Evolutionary conservation across 2,113 vertebrate species (phyloP).

Genomic region (Oryzias curvinotus): DNA sequence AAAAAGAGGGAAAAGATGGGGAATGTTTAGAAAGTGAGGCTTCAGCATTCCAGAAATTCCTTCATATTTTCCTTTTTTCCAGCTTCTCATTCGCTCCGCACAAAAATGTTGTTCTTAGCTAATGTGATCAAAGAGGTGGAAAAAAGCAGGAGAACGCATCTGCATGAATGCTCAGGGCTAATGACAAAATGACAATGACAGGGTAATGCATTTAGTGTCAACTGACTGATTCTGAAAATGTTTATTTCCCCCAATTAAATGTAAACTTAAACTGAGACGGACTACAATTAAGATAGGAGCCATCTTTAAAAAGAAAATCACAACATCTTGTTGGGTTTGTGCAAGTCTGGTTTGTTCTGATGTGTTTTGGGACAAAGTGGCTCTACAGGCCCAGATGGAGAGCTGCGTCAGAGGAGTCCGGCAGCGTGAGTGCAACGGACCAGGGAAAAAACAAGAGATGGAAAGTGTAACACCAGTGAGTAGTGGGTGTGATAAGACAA

Average conservation of each 20-base stretch:
- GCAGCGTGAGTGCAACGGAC: slow-evolving; percentile 5
- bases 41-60: slow-evolving; percentile 58
- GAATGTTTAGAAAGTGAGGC: slow-evolving; percentile 8
- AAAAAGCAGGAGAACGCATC: slow-evolving; percentile 25
- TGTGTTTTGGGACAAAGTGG: slow-evolving; percentile 16
- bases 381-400: slow-evolving; percentile 58
- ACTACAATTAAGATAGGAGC: slow-evolving; percentile 6
- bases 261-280: slow-evolving; percentile 25
- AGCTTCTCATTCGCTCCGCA: slow-evolving; percentile 9
- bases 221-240: too few species aligned
- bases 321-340: slow-evolving; percentile 7
- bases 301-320: slow-evolving; percentile 8
- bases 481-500: slow-evolving; percentile 5
- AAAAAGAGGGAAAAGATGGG: background rate
- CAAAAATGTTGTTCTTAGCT: slow-evolving; percentile 31
- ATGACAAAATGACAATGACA: too few species aligned
- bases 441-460: background rate
- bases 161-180: slow-evolving; percentile 3
- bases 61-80: slow-evolving; percentile 4
- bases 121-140: slow-evolving; percentile 57
- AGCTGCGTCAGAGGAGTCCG: background rate
- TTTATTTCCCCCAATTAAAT: background rate
- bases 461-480: slow-evolving; percentile 19
- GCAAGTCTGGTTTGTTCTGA: slow-evolving; percentile 22
- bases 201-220: too few species aligned